Conservation (phyloP, 1,140 invertebrate genomes). For the Orius insidiosus region DNA sequence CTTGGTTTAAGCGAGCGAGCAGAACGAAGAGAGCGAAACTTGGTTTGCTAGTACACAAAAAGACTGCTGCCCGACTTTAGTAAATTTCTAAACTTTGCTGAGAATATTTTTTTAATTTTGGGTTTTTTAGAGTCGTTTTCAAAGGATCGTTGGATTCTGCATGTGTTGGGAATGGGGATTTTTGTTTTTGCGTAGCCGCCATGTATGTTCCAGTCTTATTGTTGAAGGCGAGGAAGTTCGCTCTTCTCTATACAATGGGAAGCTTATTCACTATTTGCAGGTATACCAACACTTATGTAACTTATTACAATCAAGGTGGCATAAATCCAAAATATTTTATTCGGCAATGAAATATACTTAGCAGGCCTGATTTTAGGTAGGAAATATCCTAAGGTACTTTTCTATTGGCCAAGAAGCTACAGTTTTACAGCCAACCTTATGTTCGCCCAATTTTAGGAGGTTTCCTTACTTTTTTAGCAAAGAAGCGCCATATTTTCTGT, state of each 20-base stretch:
- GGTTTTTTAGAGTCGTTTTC: conserved; percentile 52
- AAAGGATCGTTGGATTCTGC: conserved; percentile 75
- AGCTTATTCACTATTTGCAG: conserved; percentile 72
- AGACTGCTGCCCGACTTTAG: conserved; percentile 54
- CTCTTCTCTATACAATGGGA: conserved; percentile 78
- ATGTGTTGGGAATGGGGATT: conserved; percentile 66
- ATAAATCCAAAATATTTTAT: too few species aligned
- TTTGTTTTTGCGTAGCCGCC: conserved; percentile 76
- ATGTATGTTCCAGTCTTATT: conserved; percentile 77
- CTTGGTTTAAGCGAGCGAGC: conserved; percentile 32
- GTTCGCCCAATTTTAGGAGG: too few species aligned
- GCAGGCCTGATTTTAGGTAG: too few species aligned
- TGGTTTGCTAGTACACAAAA: conserved; percentile 53
- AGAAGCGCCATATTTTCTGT: too few species aligned
- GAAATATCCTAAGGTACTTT: too few species aligned
- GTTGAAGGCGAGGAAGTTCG: conserved; percentile 87
- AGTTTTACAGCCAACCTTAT: too few species aligned
- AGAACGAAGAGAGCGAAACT: conserved; percentile 30
- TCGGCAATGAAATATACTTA: too few species aligned
- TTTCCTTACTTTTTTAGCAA: too few species aligned
- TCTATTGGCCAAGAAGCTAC: too few species aligned
- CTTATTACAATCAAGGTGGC: too few species aligned
- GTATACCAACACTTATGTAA: too few species aligned
- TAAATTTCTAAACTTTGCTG: too few species aligned
- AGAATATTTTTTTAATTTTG: conserved; percentile 13